A percentile compares a stretch with the other conserved stretches of the same genome.
Evolutionary conservation across 2,888 invertebrate genomes (phyloP).

Genomic region (Strigamia transsilvanica): DNA sequence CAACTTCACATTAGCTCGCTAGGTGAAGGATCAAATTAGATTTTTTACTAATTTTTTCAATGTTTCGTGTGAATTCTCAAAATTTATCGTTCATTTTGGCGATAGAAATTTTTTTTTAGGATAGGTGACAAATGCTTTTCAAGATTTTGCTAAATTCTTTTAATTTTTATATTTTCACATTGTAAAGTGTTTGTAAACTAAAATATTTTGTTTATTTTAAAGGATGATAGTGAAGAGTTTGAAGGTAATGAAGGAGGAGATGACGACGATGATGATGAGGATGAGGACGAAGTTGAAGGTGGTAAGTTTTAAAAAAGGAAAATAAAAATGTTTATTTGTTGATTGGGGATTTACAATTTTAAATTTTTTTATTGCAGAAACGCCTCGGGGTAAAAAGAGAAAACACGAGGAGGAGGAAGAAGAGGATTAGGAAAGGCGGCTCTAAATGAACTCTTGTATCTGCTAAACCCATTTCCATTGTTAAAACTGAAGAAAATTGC

Average conservation of each 20-base stretch:
- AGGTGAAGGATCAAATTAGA: neutral
- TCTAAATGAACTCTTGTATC: slow-evolving; percentile 48
- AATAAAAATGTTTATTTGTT: neutral
- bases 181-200: neutral
- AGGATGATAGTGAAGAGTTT: slow-evolving; percentile 72
- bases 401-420: slow-evolving; percentile 71
- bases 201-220: slow-evolving; percentile 50
- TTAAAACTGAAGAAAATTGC: slow-evolving; percentile 30
- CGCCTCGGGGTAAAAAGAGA: slow-evolving; percentile 76
- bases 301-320: neutral
- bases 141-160: neutral
- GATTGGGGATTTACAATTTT: neutral
- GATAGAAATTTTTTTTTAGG: neutral
- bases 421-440: slow-evolving; percentile 22
- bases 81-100: neutral
- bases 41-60: no score
- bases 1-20: neutral
- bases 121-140: slow-evolving; percentile 6
- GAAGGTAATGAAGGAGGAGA: slow-evolving; percentile 71
- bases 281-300: slow-evolving; percentile 67
- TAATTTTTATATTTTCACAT: neutral
- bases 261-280: slow-evolving; percentile 67
- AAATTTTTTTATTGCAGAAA: slow-evolving; percentile 60
- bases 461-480: slow-evolving; percentile 53
- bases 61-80: neutral